Base-by-base conservation (phyloP, 2,888 invertebrate genomes). In the Anthophora plumipes region DNA sequence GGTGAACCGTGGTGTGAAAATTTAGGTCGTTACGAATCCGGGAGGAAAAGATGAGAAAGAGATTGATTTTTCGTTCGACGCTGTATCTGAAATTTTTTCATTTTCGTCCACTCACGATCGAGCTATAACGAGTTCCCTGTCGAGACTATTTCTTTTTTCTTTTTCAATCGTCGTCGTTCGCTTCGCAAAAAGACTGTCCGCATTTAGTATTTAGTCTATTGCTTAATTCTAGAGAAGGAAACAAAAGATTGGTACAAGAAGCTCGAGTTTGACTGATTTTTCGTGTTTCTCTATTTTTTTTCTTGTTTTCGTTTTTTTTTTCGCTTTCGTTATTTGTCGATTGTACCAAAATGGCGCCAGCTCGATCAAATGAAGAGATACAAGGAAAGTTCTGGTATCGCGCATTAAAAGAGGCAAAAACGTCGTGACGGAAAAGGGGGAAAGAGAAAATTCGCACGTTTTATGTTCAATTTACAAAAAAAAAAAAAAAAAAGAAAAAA, bases 1-100 rank as follows among this genome's bases (percentile, higher is more conserved):
- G n/a, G 43, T 63, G 79, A 70, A 81, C 60, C 77, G 80, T 37
- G 76, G 67, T 48, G 75, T 54, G n/a, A 43, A 69, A 73, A 70
- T 60, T 43, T 48, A 20, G 41, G 22, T 22, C 52, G 64, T 61
- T 60, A n/a, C 22, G 52, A 39, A 1, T 46, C 20, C 17, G n/a
- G 12, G 12, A 11, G 22, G 54, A 12, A 8, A 43, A n/a, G n/a
- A n/a, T n/a, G n/a, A n/a, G n/a, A n/a, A n/a, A n/a, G n/a, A n/a
- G n/a, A 73, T 46, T 59, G 60, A 6, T 22, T 52, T 12, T 48
- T 41, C 2, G 2, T 31, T 12, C 17, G 14, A 9, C 14, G 20
- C 20, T 39, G 12, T 1, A 4, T 7, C 55, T 67, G 22, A 12
- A 39, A 52, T 54, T 9, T 14, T n/a, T 6, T 0, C 7, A 3